These are phyloP conservation scores for Neostethus bicornis DNA, from an alignment of 2,797 vertebrate genomes.

Conservation along the genomic window DNA sequence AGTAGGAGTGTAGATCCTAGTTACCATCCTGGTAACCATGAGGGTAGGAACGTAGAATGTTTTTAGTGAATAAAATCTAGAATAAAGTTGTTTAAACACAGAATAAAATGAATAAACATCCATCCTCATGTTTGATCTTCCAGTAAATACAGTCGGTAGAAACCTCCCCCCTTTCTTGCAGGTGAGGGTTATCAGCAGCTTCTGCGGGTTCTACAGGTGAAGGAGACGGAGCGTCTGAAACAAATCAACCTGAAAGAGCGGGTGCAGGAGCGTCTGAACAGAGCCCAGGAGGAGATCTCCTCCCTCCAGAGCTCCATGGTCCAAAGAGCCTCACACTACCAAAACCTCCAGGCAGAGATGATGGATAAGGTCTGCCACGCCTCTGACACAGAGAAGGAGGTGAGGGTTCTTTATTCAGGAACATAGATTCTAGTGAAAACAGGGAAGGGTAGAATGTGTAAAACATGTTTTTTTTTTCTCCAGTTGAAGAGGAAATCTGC, in stretches of 20 bases:
- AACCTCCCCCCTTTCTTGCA: conserved; percentile 22
- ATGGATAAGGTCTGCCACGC: conserved; percentile 84
- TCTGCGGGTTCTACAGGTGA: conserved; percentile 73
- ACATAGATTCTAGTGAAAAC: too few relatives aligned
- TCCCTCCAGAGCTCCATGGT: conserved; percentile 86
- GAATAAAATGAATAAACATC: too few relatives aligned
- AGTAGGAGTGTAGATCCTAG: too few relatives aligned
- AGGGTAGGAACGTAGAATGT: too few relatives aligned
- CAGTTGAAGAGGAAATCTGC: conserved; percentile 87
- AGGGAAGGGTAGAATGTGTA: too few relatives aligned
- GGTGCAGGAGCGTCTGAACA: conserved; percentile 77
- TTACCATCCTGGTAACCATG: too few relatives aligned
- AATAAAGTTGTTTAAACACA: too few relatives aligned
- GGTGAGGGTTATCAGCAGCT: conserved; percentile 80
- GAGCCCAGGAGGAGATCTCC: conserved; percentile 84
- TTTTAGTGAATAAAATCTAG: too few relatives aligned
- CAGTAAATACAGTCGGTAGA: too few relatives aligned
- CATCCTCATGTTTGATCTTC: too few relatives aligned
- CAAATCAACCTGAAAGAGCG: conserved; percentile 76
- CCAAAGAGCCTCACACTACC: conserved; percentile 87
- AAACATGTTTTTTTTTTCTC: not conserved
- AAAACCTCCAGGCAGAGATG: conserved; percentile 87
- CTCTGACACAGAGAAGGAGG: conserved; percentile 83
- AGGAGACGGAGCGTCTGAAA: conserved; percentile 81
- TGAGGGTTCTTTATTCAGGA: too few relatives aligned